phyloP scores from a whole-genome alignment of 2,797 vertebrate genomes.

The Amazona ochrocephala region DNA sequence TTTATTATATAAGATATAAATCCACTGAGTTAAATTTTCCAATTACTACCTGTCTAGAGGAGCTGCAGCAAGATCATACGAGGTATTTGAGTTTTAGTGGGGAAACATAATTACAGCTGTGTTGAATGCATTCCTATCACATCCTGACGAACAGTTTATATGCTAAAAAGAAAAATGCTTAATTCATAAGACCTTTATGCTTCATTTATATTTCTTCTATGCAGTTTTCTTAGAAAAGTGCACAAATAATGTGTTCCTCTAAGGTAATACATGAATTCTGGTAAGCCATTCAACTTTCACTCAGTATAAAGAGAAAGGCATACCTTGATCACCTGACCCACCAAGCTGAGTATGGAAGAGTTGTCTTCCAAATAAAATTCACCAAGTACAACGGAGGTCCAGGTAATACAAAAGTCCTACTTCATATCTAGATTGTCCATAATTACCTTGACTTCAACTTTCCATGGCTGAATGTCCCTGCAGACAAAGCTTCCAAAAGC shows the following conservation, averaged over 20 bases:
- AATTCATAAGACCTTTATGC: slow-evolving; percentile 71
- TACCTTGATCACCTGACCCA: slow-evolving; percentile 10
- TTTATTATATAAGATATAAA: slow-evolving; percentile 67
- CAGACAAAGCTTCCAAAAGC: not conserved
- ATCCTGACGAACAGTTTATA: slow-evolving; percentile 70
- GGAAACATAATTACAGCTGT: slow-evolving; percentile 66
- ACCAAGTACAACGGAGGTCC: not conserved
- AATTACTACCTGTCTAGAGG: slow-evolving; percentile 71
- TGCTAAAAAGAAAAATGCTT: slow-evolving; percentile 72
- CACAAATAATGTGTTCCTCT: slow-evolving; percentile 66
- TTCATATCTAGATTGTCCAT: not conserved
- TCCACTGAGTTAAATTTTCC: slow-evolving; percentile 62
- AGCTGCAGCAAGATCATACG: slow-evolving; percentile 65
- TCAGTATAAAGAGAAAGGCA: slow-evolving; percentile 7
- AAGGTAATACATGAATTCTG: slow-evolving; percentile 62
- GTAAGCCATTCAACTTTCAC: slow-evolving; percentile 51
- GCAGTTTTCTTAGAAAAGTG: slow-evolving; percentile 67
- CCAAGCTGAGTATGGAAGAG: not conserved
- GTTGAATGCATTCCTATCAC: slow-evolving; percentile 69
- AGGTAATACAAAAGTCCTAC: not conserved
- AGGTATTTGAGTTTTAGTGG: slow-evolving; percentile 65
- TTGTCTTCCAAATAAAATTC: not conserved
- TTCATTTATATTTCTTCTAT: slow-evolving; percentile 71
- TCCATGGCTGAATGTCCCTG: not conserved
- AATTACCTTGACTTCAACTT: not conserved